Conservation (phyloP, 2,113 vertebrate genomes). For the Galbula dea region DNA sequence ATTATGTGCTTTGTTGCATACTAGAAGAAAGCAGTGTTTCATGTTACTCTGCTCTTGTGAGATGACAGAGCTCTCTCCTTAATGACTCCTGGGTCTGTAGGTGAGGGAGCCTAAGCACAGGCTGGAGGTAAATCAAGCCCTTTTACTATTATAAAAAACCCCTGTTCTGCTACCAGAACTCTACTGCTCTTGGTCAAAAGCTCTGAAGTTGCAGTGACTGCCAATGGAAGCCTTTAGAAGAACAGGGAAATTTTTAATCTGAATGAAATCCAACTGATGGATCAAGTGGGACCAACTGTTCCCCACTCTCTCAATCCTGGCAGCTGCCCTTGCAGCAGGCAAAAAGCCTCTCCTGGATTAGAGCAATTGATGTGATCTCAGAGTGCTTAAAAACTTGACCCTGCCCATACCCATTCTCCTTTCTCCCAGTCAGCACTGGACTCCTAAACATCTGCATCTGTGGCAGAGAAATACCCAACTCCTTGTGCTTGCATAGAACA, state of each 20-base stretch:
- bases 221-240: not conserved
- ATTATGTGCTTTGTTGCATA: not conserved
- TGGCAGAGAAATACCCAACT: not conserved
- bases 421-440: not conserved
- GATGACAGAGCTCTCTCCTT: not conserved
- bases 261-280: not conserved
- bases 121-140: not conserved
- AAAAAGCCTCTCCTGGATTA: not conserved
- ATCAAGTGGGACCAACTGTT: not conserved
- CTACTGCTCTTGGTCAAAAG: not conserved
- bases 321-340: not conserved
- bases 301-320: not conserved
- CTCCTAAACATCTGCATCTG: not conserved
- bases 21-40: not conserved
- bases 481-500: not conserved
- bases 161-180: not conserved
- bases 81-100: not conserved
- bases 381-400: not conserved
- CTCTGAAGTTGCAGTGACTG: not conserved
- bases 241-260: not conserved
- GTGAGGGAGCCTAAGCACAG: not conserved
- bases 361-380: not conserved
- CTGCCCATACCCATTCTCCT: not conserved
- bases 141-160: not conserved
- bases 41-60: not conserved